Evolutionary conservation across 2,113 vertebrate species (phyloP), one percentile per base, ranked within the genome.

Genomic region (Antechinus stuartii): DNA sequence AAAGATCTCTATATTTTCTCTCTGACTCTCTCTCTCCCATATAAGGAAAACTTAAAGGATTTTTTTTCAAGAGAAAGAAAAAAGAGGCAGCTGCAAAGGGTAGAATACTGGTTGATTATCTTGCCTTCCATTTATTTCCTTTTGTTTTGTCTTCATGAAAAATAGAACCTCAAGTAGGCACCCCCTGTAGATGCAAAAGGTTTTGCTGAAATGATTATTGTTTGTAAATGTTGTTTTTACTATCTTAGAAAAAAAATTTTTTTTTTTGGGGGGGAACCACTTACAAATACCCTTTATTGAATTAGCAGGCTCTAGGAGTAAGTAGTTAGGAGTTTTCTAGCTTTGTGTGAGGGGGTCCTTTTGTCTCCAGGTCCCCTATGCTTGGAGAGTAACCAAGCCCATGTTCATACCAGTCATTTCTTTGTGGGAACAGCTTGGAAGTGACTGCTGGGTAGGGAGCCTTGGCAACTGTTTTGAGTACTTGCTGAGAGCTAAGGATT

Each of bases 401-500:
- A 23, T 42, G n/a, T 84, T 84, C 68, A 42, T 84, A 84, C 68
- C 68, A 42, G n/a, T 84, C 68, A 84, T 84, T 84, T 84, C 68
- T 84, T 84, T 84, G 68, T 84, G 68, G 68, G 5, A 84, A 84
- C 68, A 84, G 19, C 68, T 84, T 84, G 68, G n/a, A 84, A 84
- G 68, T 84, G n/a, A 84, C 68, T 84, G n/a, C 68, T 84, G 68
- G 35, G 35, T 84, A 8, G n/a, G 68, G 68, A 84, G 68, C 68
- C 68, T 42, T 84, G 68, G 68, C 68, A 84, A 84, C 68, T 84
- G 35, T 84, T 84, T 42, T 42, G 35, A 84, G 68, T 84, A 22
- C 68, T 84, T 84, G 68, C 68, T 84, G 68, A 84, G 68, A 84
- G 68, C 68, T 84, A 84, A 84, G 68, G n/a, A 84, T 84, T 84